Evolutionary conservation across 2,113 vertebrate species (phyloP).

Genomic region (Taurulus bubalis): DNA sequence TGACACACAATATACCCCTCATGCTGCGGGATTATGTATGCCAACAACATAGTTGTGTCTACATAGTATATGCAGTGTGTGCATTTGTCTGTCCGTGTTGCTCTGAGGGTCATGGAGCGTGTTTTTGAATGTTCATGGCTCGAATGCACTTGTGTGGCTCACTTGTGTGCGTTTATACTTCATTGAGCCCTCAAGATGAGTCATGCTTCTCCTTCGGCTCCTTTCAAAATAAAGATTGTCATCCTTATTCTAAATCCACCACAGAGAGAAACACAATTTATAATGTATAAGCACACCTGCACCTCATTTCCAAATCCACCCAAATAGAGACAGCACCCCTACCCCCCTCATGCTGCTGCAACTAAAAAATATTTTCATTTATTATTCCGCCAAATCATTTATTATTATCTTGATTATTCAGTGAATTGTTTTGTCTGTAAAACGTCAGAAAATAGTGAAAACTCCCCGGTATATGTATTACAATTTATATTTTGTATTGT

Average conservation of each 20-base stretch:
- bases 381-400: background rate
- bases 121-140: constrained; percentile 15
- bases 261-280: constrained; percentile 3
- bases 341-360: background rate
- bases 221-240: constrained; percentile 28
- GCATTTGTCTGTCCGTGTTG: constrained; percentile 1
- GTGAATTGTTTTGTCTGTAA: too few relatives aligned
- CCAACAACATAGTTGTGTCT: constrained; percentile 25
- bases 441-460: too few relatives aligned
- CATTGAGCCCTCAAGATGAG: constrained; percentile 41
- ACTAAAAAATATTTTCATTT: background rate
- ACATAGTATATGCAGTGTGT: background rate
- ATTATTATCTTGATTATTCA: too few relatives aligned
- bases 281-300: background rate
- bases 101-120: background rate
- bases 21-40: constrained; percentile 26
- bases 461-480: too few relatives aligned
- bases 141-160: constrained; percentile 6
- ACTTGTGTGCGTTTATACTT: constrained; percentile 15
- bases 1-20: constrained; percentile 50
- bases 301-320: background rate
- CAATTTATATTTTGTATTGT: too few relatives aligned
- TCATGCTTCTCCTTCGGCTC: constrained; percentile 40
- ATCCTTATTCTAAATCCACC: constrained; percentile 11
- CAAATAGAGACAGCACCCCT: background rate